Evolutionary conservation across 2,113 vertebrate species (phyloP).

Genomic region (Tetraodon nigroviridis): DNA sequence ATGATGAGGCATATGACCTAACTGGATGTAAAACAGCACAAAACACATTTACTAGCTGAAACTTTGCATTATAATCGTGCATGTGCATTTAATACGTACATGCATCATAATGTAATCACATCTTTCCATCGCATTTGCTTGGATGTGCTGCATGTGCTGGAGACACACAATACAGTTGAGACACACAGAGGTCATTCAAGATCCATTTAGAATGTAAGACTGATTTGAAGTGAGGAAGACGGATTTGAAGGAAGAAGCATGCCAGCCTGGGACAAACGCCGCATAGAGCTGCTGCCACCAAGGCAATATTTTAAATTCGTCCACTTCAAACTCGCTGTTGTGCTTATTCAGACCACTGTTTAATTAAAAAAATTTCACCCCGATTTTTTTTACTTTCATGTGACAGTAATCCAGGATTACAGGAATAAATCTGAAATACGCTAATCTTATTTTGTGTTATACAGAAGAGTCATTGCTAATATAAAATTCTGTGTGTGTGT

Average conservation of each 20-base stretch:
- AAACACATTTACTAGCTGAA: no score
- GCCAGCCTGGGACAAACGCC: conserved; percentile 1
- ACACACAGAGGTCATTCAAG: neutral
- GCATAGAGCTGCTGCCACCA: conserved; percentile 10
- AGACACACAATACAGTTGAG: neutral
- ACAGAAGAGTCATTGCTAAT: conserved; percentile 7
- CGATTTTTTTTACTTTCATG: neutral
- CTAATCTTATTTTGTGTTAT: conserved; percentile 21
- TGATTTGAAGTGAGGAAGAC: neutral
- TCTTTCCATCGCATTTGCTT: no score
- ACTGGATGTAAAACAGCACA: no score
- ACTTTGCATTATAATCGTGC: no score
- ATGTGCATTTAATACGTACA: no score
- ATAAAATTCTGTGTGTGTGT: no score
- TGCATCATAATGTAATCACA: no score
- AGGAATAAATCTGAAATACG: neutral
- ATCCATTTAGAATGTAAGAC: neutral
- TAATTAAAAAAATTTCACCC: neutral
- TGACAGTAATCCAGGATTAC: neutral
- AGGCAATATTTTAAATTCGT: neutral
- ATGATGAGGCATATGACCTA: no score
- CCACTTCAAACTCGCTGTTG: neutral
- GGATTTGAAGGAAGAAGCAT: conserved; percentile 15
- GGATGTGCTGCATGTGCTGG: no score
- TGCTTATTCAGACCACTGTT: neutral